Evolutionary conservation across 2,888 invertebrate species (phyloP).

Genomic region (Tenthredo notha): DNA sequence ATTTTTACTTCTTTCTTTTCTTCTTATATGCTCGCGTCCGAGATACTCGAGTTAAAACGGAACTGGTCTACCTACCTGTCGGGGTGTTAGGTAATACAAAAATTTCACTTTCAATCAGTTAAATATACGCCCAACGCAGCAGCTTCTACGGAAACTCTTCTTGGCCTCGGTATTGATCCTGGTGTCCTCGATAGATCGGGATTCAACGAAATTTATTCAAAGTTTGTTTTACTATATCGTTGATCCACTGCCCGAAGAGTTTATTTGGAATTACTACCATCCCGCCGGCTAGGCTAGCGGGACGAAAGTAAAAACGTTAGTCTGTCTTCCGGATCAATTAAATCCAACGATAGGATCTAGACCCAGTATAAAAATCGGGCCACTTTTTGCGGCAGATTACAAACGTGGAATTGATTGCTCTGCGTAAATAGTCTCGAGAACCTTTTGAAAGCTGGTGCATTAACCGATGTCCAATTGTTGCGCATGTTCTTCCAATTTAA

Average conservation of each 20-base stretch:
- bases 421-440: neutral
- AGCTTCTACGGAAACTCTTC: conserved; percentile 32
- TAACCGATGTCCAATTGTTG: conserved; percentile 22
- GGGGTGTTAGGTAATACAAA: conserved; percentile 62
- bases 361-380: neutral
- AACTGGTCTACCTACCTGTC: conserved; percentile 58
- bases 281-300: conserved; percentile 5
- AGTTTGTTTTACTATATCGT: conserved; percentile 16
- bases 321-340: conserved; percentile 40
- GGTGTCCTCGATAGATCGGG: conserved; percentile 14
- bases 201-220: conserved; percentile 1
- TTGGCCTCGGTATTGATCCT: conserved; percentile 16
- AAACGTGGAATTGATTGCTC: neutral
- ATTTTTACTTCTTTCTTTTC: conserved; percentile 52
- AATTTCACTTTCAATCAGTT: conserved; percentile 67
- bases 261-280: neutral
- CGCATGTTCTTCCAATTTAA: conserved; percentile 23
- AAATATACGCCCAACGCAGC: conserved; percentile 26
- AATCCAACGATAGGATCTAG: conserved; percentile 12
- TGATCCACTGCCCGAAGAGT: neutral
- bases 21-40: neutral
- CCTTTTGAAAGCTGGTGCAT: conserved; percentile 20
- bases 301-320: conserved; percentile 34
- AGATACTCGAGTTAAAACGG: conserved; percentile 53
- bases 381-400: neutral